Conservation (phyloP, 2,113 vertebrate genomes). For the Potamarius usumacintae region DNA sequence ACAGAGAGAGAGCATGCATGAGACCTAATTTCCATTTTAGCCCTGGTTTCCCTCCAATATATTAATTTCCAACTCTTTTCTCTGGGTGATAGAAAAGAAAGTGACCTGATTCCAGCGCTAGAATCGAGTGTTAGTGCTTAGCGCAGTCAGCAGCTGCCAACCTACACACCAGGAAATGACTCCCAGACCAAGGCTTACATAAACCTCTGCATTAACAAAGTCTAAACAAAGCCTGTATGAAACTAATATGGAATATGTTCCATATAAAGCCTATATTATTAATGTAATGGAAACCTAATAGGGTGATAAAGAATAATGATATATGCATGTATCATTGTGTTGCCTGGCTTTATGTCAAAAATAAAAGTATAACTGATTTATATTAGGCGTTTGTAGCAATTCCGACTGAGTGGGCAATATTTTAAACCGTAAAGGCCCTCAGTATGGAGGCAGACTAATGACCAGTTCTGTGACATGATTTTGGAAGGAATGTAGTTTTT, state of each 20-base stretch:
- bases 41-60: slow-evolving; percentile 23
- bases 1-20: background rate
- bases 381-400: too few species aligned
- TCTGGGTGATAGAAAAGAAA: slow-evolving; percentile 23
- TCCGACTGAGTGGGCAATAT: background rate
- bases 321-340: background rate
- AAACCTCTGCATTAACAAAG: slow-evolving; percentile 1
- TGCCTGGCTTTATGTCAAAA: background rate
- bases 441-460: background rate
- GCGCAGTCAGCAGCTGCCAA: slow-evolving; percentile 41
- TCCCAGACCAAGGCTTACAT: slow-evolving; percentile 18
- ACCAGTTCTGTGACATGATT: background rate
- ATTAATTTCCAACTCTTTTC: slow-evolving; percentile 12
- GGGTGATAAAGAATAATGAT: background rate
- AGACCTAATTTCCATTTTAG: slow-evolving; percentile 36
- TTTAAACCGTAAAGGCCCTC: background rate
- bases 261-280: background rate
- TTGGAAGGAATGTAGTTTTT: background rate
- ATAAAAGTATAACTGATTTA: background rate
- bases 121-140: slow-evolving; percentile 16
- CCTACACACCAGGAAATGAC: slow-evolving; percentile 22
- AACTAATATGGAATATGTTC: background rate
- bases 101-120: slow-evolving; percentile 27
- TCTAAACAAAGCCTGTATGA: background rate
- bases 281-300: background rate